phyloP scores from a whole-genome alignment of 2,113 vertebrate species.

The Cryptotis parvus region DNA sequence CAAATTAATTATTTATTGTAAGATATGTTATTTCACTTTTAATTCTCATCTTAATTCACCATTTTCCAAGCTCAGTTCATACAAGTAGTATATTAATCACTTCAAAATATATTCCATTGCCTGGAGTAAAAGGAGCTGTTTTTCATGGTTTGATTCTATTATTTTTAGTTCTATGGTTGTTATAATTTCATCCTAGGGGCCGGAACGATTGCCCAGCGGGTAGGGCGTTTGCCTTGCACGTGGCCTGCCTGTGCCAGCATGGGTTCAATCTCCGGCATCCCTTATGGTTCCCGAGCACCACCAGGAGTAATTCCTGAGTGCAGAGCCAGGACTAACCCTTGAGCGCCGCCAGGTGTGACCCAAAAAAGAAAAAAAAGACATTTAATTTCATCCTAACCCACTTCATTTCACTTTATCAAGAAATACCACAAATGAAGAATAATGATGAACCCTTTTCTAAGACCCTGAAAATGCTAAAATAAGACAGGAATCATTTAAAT shows the following conservation, averaged over 20 bases:
- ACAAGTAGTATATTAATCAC: background rate
- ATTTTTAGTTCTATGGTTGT: constrained; percentile 33
- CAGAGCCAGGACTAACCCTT: too few species aligned
- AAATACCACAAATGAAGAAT: constrained; percentile 15
- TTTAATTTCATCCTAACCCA: constrained; percentile 50
- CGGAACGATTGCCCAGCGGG: too few species aligned
- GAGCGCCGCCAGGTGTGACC: too few species aligned
- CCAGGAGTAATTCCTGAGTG: too few species aligned
- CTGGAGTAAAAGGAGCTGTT: constrained; percentile 1
- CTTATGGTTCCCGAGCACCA: too few species aligned
- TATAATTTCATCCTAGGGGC: constrained; percentile 58
- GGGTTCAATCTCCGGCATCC: too few species aligned
- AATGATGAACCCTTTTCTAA: constrained; percentile 11
- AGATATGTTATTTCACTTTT: constrained; percentile 45
- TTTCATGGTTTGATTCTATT: constrained; percentile 34
- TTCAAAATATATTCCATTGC: constrained; percentile 35
- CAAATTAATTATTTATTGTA: constrained; percentile 62
- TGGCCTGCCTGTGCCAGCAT: too few species aligned
- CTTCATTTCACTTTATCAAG: constrained; percentile 34
- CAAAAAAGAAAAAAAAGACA: too few species aligned
- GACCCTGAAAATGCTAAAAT: constrained; percentile 18
- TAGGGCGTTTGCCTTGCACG: too few species aligned
- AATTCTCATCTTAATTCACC: constrained; percentile 36
- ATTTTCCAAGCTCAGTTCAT: constrained; percentile 4
- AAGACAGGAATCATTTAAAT: background rate